phyloP scores from a whole-genome alignment of 2,113 vertebrate genomes.

The Theristicus caerulescens region DNA sequence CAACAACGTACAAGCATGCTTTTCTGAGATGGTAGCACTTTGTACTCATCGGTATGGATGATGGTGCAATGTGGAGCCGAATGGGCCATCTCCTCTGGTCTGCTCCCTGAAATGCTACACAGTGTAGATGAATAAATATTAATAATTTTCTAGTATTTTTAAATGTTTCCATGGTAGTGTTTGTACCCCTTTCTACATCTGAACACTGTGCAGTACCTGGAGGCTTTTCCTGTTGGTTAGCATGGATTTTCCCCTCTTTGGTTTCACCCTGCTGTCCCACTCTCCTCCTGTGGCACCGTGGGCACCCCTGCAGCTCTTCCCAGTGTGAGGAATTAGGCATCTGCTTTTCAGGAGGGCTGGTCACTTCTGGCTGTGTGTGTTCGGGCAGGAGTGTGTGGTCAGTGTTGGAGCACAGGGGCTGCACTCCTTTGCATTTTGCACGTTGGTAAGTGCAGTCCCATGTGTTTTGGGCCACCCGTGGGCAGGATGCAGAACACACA shows the following conservation, averaged over 20 bases:
- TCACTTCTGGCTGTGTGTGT: neutral
- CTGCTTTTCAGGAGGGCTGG: neutral
- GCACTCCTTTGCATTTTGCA: neutral
- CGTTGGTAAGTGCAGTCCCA: neutral
- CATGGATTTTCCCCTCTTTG: neutral
- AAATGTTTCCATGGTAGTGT: neutral
- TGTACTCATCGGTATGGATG: neutral
- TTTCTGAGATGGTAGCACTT: neutral
- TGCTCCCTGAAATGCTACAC: neutral
- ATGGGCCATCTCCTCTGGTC: neutral
- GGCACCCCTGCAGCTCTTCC: neutral
- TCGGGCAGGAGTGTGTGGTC: neutral
- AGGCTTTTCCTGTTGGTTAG: neutral
- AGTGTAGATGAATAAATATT: neutral
- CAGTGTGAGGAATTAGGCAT: neutral
- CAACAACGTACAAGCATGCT: neutral
- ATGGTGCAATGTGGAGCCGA: neutral
- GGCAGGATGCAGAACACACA: neutral
- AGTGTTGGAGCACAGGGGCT: neutral
- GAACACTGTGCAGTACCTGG: neutral
- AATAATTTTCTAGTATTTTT: neutral
- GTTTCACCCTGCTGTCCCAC: neutral
- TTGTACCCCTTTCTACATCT: neutral
- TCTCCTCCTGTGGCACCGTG: neutral
- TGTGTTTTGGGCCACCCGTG: neutral